Conservation (phyloP, 2,113 vertebrate genomes). For the Ochotona princeps region DNA sequence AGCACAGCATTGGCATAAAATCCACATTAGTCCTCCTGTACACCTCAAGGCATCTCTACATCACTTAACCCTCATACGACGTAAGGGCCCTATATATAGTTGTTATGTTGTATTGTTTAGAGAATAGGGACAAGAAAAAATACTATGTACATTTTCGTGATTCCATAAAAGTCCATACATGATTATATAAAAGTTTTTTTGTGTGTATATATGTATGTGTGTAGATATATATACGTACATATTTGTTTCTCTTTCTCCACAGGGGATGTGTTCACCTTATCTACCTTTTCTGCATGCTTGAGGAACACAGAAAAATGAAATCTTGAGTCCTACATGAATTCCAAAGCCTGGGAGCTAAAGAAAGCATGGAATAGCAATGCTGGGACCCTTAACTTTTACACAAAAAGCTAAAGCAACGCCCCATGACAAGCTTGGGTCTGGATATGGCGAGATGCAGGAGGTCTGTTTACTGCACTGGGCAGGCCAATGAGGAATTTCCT, state of each 20-base stretch:
- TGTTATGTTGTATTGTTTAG: neutral
- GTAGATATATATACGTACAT: no score
- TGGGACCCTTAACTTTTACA: conserved; percentile 34
- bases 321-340: conserved; percentile 7
- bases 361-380: conserved; percentile 24
- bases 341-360: conserved; percentile 8
- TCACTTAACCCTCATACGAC: neutral
- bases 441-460: conserved; percentile 66
- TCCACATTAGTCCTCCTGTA: neutral
- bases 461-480: conserved; percentile 72
- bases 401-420: conserved; percentile 54
- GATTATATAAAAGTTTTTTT: neutral
- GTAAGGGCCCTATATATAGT: neutral
- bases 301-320: neutral
- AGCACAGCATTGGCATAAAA: neutral
- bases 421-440: neutral
- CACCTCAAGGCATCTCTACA: neutral
- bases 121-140: neutral
- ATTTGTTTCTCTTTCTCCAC: neutral
- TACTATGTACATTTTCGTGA: no score
- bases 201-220: no score
- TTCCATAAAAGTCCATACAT: no score
- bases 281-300: neutral
- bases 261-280: neutral
- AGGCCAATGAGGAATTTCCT: conserved; percentile 64